These are phyloP conservation scores for Cephonodes hylas DNA, from an alignment of 2,888 invertebrate genomes.

Conservation along the genomic window DNA sequence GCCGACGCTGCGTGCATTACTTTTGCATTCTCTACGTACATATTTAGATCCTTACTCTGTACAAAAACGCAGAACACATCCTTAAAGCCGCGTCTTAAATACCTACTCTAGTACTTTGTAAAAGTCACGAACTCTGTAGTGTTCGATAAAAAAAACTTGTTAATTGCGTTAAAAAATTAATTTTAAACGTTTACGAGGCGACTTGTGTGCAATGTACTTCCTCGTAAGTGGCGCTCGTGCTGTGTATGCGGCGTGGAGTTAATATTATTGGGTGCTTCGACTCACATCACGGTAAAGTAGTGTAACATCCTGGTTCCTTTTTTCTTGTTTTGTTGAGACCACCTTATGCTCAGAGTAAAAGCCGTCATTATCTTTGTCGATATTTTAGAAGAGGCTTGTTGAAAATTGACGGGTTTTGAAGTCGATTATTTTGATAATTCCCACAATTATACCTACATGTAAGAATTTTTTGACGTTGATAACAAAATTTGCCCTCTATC, in stretches of 20 bases:
- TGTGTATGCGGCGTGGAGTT: not conserved
- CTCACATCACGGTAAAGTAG: not conserved
- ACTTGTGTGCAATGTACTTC: not conserved
- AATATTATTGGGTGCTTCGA: not conserved
- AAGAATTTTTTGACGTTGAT: too few species aligned
- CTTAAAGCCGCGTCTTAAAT: not conserved
- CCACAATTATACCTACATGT: too few species aligned
- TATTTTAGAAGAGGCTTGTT: too few species aligned
- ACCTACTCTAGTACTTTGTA: not conserved
- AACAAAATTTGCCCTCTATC: too few species aligned
- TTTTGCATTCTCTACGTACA: not conserved
- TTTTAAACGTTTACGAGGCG: slow-evolving; percentile 15
- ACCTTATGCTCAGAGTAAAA: not conserved
- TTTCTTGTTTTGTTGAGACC: not conserved
- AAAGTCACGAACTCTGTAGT: not conserved
- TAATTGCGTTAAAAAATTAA: not conserved
- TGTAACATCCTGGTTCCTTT: not conserved
- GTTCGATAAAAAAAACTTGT: not conserved
- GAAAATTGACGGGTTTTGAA: too few species aligned
- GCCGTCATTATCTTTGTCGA: not conserved
- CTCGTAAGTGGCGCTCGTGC: not conserved
- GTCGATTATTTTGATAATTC: too few species aligned
- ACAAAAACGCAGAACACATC: not conserved
- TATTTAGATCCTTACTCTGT: not conserved
- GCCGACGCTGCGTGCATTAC: not conserved